These are phyloP conservation scores for Hydroisotoma schaefferi DNA, from an alignment of 2,888 invertebrate species.

Conservation along the genomic window DNA sequence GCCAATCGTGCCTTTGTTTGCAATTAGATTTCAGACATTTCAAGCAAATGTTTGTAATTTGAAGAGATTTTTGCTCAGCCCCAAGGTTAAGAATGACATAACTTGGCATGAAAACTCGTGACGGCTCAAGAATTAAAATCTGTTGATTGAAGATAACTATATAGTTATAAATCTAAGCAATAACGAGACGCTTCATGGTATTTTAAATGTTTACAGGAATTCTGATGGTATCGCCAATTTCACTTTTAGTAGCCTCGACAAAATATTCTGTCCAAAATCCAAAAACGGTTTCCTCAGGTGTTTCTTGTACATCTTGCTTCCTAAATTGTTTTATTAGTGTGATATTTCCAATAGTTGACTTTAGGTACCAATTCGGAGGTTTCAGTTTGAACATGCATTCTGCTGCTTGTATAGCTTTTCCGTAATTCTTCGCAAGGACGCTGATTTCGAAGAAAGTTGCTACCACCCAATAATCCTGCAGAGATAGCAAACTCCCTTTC, in stretches of 20 bases:
- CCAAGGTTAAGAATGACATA: constrained; percentile 93
- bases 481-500: constrained; percentile 87
- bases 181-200: neutral
- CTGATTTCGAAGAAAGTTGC: constrained; percentile 98
- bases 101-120: constrained; percentile 89
- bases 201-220: constrained; percentile 69
- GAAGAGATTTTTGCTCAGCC: constrained; percentile 86
- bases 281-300: constrained; percentile 78
- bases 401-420: constrained; percentile 94
- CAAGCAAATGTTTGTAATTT: constrained; percentile 80
- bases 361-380: constrained; percentile 90
- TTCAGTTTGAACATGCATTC: constrained; percentile 88
- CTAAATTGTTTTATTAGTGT: constrained; percentile 87
- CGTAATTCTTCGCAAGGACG: constrained; percentile 93
- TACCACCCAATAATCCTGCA: constrained; percentile 98
- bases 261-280: constrained; percentile 99
- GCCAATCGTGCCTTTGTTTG: constrained; percentile 86
- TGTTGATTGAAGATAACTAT: constrained; percentile 50
- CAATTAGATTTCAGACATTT: constrained; percentile 73
- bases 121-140: constrained; percentile 83
- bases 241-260: constrained; percentile 82
- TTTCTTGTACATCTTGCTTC: constrained; percentile 71
- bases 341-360: constrained; percentile 95
- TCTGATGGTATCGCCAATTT: constrained; percentile 74
- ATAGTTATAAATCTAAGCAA: neutral